Base-by-base conservation (phyloP, 2,888 invertebrate genomes). In the Ormia ochracea region DNA sequence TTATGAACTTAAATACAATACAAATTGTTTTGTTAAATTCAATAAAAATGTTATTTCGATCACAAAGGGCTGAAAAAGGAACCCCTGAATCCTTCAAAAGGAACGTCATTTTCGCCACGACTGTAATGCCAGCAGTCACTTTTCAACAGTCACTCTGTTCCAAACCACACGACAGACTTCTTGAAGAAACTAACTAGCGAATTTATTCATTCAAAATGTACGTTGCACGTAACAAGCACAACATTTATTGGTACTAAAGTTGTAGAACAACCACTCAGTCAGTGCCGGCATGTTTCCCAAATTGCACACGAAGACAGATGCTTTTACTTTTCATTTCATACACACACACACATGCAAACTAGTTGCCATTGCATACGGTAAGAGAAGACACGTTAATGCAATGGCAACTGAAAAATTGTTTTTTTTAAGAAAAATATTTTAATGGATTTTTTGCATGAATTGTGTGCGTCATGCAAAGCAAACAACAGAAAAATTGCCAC, bases 401-500 rank as follows among this genome's bases (percentile, higher is more conserved):
- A 26, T 2, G 31, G 9, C 1, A 52, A 52, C 28, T 4, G 26
- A 45, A n/a, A n/a, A 31, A 9, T 45, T 23, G 45, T 33, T 50
- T 36, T 38, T 9, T 28, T 10, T n/a, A 59, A 45, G 52, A 65
- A 78, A 66, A 58, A 66, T 59, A 59, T 41, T 80, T 80, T 72
- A 76, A 80, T 76, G 72, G 66, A 68, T 65, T 69, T 78, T 56
- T 73, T 80, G 66, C 76, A 80, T 72, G 79, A 79, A 59, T 72
- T 66, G 65, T 79, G 76, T 76, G 76, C 80, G 72, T 80, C 80
- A 80, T 80, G 75, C 80, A 72, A 69, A 14, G 63, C 56, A 58
- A 75, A 79, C 59, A 70, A 75, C 69, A 74, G 50, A 65, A 80
- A 80, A 76, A 76, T 80, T 75, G 75, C 75, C 75, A 75, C 79